phyloP scores from a whole-genome alignment of 1,140 invertebrate species.

The Daktulosphaira vitifoliae region DNA sequence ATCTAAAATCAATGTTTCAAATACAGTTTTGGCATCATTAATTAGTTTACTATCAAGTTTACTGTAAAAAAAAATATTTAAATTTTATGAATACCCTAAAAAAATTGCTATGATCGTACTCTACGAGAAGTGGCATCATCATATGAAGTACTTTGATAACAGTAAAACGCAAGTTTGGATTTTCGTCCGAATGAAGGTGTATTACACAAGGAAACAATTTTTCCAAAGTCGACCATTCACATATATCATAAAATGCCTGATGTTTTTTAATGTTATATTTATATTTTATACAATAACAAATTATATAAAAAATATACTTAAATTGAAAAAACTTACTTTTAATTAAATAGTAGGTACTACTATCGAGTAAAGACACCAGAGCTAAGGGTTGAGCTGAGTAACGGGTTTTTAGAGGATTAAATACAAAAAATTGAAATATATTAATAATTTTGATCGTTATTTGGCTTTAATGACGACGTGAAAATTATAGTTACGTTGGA shows the following conservation, averaged over 20 bases:
- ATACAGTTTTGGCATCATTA: neutral
- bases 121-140: neutral
- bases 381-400: no score
- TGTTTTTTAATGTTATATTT: no score
- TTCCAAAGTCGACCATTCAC: constrained; percentile 1
- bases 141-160: neutral
- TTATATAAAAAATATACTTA: no score
- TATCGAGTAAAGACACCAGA: no score
- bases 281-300: no score
- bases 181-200: neutral
- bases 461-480: no score
- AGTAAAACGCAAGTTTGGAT: neutral
- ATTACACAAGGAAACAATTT: constrained; percentile 1
- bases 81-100: neutral
- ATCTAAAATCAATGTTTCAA: constrained; percentile 18
- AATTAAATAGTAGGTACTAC: no score
- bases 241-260: neutral
- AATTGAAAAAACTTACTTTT: no score
- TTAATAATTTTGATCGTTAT: no score
- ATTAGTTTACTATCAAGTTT: neutral
- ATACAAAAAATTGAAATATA: no score
- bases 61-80: constrained; percentile 4
- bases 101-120: constrained; percentile 3
- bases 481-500: no score
- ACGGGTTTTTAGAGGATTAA: no score